Base-by-base conservation (phyloP, 2,888 invertebrate genomes). In the Endomychus coccineus region DNA sequence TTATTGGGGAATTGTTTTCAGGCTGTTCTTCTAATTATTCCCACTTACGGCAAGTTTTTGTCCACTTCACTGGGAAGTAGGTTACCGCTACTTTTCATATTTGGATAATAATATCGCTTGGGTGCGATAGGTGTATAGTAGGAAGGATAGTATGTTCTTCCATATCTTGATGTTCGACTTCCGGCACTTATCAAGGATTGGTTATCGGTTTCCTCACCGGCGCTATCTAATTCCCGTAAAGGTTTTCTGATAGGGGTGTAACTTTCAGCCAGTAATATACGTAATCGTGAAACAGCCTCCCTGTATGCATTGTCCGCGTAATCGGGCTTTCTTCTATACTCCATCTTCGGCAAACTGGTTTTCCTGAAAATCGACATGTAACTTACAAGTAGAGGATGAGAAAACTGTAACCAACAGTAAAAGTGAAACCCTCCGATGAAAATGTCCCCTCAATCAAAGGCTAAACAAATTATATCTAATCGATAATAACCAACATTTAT, bases 281-380 rank as follows among this genome's bases (percentile, higher is more conserved):
- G 76, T 31, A 89, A 66, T 42, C 86, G 79, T 1, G 80, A 79
- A 3, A 88, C 87, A 9, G 88, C 88, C 62, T 88, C 88, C 48
- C 83, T 79, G 56, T 89, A 87, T 4, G 86, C 86, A 51, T 80
- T 72, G 59, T 88, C 88, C 0, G 86, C 87, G 51, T 87, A 87
- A 64, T 88, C 85, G 32, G 82, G 78, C 29, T 78, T 71, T 44
- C 21, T 40, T 9, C 45, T 27, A 36, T 40, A 50, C 16, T 51
- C 51, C 42, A 49, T 35, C 37, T 50, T 51, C 9, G 43, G 36
- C 21, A 40, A 21, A 12, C 25, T 23, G 15, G 37, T 24, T 24
- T 42, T 42, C 19, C 42, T 42, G 42, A 23, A 30, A 34, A 7
- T 19, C 6, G 6, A 19, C n/a, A n/a, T n/a, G n/a, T n/a, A n/a